phyloP scores from a whole-genome alignment of 2,888 invertebrate species.

The Ceraclea dissimilis region DNA sequence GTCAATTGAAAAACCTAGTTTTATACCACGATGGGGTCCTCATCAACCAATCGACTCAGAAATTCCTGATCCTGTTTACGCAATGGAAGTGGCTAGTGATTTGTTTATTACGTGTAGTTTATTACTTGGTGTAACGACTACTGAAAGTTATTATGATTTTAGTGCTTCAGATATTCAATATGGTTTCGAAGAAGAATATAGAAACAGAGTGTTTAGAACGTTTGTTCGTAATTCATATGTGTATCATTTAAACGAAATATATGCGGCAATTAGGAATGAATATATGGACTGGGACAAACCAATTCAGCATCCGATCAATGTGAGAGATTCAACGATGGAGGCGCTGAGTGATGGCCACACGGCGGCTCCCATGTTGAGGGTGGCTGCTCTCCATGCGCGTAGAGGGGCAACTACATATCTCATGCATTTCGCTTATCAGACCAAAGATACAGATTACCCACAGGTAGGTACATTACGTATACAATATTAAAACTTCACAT shows the following conservation, averaged over 20 bases:
- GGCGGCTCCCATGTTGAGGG: constrained; percentile 65
- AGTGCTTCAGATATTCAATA: constrained; percentile 66
- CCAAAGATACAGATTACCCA: constrained; percentile 63
- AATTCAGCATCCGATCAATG: constrained; percentile 74
- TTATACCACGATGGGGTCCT: constrained; percentile 25
- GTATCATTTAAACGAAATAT: constrained; percentile 82
- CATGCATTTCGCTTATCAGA: constrained; percentile 76
- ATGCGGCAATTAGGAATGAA: constrained; percentile 80
- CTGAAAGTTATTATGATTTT: constrained; percentile 72
- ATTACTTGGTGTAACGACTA: constrained; percentile 64
- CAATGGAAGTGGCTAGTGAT: constrained; percentile 57
- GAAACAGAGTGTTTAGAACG: constrained; percentile 67
- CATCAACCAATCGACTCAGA: constrained; percentile 23
- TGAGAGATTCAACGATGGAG: constrained; percentile 77
- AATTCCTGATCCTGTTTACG: constrained; percentile 32
- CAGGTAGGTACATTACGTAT: too few relatives aligned
- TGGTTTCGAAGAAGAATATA: constrained; percentile 74
- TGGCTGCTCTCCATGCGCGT: constrained; percentile 63
- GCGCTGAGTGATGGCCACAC: constrained; percentile 78
- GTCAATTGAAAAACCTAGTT: constrained; percentile 27
- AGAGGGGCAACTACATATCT: constrained; percentile 67
- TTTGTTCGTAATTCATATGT: constrained; percentile 82
- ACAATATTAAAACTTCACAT: too few relatives aligned
- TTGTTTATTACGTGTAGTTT: constrained; percentile 63
- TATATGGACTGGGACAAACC: constrained; percentile 89